Percentiles rank a stretch among this genome's conserved stretches.
phyloP scores from a whole-genome alignment of 2,797 vertebrate genomes.

The Coregonus ussuriensis region DNA sequence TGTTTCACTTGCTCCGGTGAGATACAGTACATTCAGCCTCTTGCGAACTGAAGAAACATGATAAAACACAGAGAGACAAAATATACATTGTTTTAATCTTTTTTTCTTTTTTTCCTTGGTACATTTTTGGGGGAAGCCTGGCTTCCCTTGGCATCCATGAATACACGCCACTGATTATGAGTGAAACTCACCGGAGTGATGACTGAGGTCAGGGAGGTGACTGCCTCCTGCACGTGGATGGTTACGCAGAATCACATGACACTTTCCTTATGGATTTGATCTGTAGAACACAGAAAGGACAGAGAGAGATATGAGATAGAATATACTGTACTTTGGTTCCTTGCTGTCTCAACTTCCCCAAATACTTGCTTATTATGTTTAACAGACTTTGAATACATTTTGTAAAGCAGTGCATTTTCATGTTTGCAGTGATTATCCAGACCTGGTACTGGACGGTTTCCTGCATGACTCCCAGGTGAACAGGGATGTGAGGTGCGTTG shows the following conservation, averaged over 20 bases:
- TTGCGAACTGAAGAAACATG: too few relatives aligned
- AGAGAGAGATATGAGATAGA: neutral
- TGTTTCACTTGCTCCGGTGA: too few relatives aligned
- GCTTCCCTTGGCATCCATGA: too few relatives aligned
- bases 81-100: too few relatives aligned
- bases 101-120: too few relatives aligned
- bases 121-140: too few relatives aligned
- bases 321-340: too few relatives aligned
- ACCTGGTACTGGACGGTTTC: constrained; percentile 96
- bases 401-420: too few relatives aligned
- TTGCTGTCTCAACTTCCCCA: neutral
- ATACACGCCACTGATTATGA: neutral
- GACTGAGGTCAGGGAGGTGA: constrained; percentile 91
- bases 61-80: too few relatives aligned
- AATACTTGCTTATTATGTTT: neutral
- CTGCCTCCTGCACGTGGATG: constrained; percentile 91
- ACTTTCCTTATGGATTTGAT: constrained; percentile 79
- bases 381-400: too few relatives aligned
- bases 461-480: constrained; percentile 96
- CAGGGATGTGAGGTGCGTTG: constrained; percentile 95
- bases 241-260: constrained; percentile 93
- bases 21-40: too few relatives aligned
- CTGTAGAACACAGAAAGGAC: constrained; percentile 56
- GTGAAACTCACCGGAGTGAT: constrained; percentile 84
- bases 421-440: neutral